A percentile compares a stretch with the other conserved stretches of the same genome.
Conservation (phyloP, 2,113 vertebrate genomes). For the Megaceryle maxima region DNA sequence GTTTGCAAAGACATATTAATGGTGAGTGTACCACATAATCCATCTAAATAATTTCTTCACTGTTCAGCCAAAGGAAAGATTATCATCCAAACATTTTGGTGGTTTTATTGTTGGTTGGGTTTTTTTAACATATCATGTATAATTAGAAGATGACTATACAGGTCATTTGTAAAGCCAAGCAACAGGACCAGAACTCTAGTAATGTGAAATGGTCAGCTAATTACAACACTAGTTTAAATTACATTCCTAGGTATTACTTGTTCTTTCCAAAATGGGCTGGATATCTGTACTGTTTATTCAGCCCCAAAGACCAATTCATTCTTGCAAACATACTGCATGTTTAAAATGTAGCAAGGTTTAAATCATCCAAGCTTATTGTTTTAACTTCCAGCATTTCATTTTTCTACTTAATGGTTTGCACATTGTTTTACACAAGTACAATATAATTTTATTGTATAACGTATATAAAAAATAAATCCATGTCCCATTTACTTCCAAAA, state of each 20-base stretch:
- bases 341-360: slow-evolving; percentile 55
- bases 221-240: slow-evolving; percentile 49
- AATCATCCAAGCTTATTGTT: slow-evolving; percentile 50
- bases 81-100: background rate
- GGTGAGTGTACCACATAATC: background rate
- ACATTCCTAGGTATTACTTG: slow-evolving; percentile 38
- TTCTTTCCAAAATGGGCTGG: slow-evolving; percentile 43
- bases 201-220: slow-evolving; percentile 48
- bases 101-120: background rate
- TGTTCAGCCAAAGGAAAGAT: slow-evolving; percentile 27
- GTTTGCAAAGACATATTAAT: slow-evolving; percentile 7
- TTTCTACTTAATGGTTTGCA: slow-evolving; percentile 50
- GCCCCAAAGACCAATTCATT: slow-evolving; percentile 54
- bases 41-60: slow-evolving; percentile 18
- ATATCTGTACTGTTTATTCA: slow-evolving; percentile 47
- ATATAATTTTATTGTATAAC: slow-evolving; percentile 2
- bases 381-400: slow-evolving; percentile 53
- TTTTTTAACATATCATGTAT: background rate
- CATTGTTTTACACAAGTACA: slow-evolving; percentile 44
- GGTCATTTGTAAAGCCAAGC: slow-evolving; percentile 34
- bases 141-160: slow-evolving; percentile 19
- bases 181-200: background rate
- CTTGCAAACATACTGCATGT: slow-evolving; percentile 51
- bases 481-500: background rate
- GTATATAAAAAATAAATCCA: background rate